A percentile compares a stretch with the other conserved stretches of the same genome.
phyloP scores from a whole-genome alignment of 1,140 invertebrate genomes.

The Yoshiicerus persimilis region DNA sequence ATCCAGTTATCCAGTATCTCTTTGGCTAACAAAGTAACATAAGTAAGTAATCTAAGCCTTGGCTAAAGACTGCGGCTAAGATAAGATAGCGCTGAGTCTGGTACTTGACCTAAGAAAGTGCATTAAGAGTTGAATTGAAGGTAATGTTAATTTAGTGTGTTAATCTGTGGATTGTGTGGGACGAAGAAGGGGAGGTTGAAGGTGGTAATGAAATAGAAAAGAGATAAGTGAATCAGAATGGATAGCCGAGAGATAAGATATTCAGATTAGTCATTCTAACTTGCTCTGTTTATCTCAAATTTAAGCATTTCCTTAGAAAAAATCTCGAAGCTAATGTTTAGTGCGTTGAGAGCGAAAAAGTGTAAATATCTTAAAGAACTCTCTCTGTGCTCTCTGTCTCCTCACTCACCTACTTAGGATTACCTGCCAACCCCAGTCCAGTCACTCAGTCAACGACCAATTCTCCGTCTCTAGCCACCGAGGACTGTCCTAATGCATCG shows the following conservation, averaged over 20 bases:
- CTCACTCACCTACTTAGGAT: neutral
- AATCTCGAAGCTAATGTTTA: neutral
- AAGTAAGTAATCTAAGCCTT: neutral
- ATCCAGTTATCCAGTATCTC: neutral
- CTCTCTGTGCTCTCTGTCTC: neutral
- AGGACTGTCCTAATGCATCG: neutral
- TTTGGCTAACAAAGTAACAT: neutral
- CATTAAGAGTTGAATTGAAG: neutral
- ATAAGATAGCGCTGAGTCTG: neutral
- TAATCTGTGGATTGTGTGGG: conserved; percentile 6
- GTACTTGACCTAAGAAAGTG: neutral
- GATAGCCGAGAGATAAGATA: neutral
- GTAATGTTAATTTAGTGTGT: conserved; percentile 6
- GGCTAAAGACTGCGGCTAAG: neutral
- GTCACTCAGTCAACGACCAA: no score
- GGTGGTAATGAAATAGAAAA: neutral
- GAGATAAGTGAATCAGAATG: conserved; percentile 8
- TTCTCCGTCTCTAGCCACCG: no score
- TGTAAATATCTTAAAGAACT: neutral
- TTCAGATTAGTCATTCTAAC: conserved; percentile 5
- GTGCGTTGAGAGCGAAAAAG: neutral
- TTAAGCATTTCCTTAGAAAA: neutral
- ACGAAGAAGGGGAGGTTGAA: neutral
- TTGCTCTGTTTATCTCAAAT: conserved; percentile 1
- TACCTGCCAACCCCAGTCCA: neutral